Conservation (phyloP, 2,797 vertebrate genomes). For the Leucoraja ocellata region DNA sequence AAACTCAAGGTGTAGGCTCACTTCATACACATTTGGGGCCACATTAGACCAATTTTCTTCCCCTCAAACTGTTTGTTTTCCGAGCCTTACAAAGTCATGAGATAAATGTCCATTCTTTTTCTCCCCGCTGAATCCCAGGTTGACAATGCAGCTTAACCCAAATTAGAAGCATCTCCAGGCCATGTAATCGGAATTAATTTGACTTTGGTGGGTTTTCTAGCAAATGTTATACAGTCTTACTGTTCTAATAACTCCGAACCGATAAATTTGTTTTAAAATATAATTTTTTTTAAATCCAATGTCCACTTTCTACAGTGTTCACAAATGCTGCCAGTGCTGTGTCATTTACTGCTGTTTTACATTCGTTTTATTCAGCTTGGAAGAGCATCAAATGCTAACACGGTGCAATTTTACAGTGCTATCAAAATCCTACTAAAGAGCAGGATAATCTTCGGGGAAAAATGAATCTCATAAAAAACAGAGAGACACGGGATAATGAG, state of each 20-base stretch:
- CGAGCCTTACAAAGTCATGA: not conserved
- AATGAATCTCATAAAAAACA: not conserved
- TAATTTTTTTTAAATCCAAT: not conserved
- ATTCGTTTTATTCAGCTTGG: not conserved
- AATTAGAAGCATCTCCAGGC: not conserved
- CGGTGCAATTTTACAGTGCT: too few species aligned
- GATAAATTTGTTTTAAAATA: not conserved
- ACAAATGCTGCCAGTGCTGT: not conserved
- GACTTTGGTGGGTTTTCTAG: not conserved
- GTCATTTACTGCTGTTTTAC: not conserved
- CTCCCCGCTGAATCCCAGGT: too few species aligned
- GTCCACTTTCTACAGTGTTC: not conserved
- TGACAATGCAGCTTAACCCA: too few species aligned
- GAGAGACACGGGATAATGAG: not conserved
- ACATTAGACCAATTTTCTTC: too few species aligned
- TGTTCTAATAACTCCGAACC: not conserved
- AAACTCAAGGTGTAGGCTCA: not conserved
- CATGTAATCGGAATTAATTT: not conserved
- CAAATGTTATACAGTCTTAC: not conserved
- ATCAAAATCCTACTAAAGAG: not conserved
- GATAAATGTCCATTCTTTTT: not conserved
- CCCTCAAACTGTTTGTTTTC: not conserved
- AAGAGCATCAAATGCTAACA: not conserved
- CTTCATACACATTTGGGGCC: not conserved
- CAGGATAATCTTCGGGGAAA: conserved; percentile 9